phyloP scores from a whole-genome alignment of 2,888 invertebrate species.

The Beris chalybata region DNA sequence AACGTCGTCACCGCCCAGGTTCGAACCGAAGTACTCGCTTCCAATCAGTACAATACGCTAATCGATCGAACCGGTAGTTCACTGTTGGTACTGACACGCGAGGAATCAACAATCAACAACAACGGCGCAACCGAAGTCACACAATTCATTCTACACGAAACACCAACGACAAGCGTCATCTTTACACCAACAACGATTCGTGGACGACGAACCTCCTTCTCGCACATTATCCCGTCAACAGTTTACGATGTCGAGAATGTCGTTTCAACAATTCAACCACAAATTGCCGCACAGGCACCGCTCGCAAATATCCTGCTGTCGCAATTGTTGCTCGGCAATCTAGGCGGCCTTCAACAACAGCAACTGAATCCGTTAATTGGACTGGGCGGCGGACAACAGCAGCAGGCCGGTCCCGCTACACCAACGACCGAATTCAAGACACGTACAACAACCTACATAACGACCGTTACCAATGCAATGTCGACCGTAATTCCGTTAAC shows the following conservation, averaged over 20 bases:
- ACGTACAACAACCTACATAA: constrained; percentile 83
- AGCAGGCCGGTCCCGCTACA: constrained; percentile 61
- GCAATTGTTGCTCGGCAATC: constrained; percentile 76
- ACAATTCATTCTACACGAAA: constrained; percentile 76
- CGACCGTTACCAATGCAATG: constrained; percentile 82
- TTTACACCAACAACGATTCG: constrained; percentile 85
- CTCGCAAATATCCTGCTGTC: constrained; percentile 83
- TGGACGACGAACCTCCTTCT: constrained; percentile 83
- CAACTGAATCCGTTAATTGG: constrained; percentile 57
- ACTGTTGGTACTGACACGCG: constrained; percentile 70
- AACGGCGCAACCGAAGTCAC: constrained; percentile 82
- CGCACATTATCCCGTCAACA: constrained; percentile 82
- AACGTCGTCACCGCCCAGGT: constrained; percentile 82
- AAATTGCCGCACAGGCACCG: constrained; percentile 77
- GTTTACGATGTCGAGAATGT: constrained; percentile 84
- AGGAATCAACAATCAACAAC: constrained; percentile 73
- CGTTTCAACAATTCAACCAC: constrained; percentile 76
- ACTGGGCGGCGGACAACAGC: constrained; percentile 46
- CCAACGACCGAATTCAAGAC: constrained; percentile 78
- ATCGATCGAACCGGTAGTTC: constrained; percentile 70
- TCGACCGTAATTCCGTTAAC: constrained; percentile 85
- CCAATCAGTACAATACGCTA: constrained; percentile 75
- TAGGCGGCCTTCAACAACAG: constrained; percentile 64
- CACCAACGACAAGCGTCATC: constrained; percentile 78
- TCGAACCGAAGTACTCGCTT: constrained; percentile 73